phyloP scores from a whole-genome alignment of 2,113 vertebrate species.

The Caranx ignobilis region DNA sequence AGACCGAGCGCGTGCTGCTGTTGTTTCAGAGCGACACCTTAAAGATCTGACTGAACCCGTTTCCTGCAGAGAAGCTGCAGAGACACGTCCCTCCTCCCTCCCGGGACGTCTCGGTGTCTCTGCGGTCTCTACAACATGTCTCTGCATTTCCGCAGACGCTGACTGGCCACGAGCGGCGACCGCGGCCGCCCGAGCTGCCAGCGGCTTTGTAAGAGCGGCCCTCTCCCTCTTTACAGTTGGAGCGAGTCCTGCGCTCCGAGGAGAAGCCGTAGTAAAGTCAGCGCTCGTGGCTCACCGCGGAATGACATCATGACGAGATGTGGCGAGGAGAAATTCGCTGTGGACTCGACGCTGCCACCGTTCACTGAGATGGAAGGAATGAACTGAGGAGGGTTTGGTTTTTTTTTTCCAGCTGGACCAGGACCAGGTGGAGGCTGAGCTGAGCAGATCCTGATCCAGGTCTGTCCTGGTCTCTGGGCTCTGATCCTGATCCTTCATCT shows the following conservation, averaged over 20 bases:
- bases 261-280: constrained; percentile 13
- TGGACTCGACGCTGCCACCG: background rate
- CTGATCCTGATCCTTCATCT: no score
- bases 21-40: background rate
- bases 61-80: background rate
- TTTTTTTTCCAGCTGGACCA: background rate
- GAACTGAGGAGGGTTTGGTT: constrained; percentile 8
- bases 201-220: background rate
- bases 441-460: no score
- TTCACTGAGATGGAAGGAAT: background rate
- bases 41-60: background rate
- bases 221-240: constrained; percentile 1
- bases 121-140: constrained; percentile 40
- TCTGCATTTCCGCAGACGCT: constrained; percentile 35
- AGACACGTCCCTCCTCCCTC: background rate
- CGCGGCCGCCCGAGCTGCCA: background rate
- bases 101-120: constrained; percentile 19
- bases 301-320: constrained; percentile 57
- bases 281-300: constrained; percentile 42
- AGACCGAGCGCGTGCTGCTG: background rate
- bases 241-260: background rate
- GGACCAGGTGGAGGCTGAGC: background rate
- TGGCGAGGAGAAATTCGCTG: constrained; percentile 38
- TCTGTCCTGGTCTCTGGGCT: no score
- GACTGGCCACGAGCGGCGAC: constrained; percentile 32